Evolutionary conservation across 2,888 invertebrate genomes (phyloP), one percentile per base, ranked within the genome.

Genomic region (Byasa hedistus): DNA sequence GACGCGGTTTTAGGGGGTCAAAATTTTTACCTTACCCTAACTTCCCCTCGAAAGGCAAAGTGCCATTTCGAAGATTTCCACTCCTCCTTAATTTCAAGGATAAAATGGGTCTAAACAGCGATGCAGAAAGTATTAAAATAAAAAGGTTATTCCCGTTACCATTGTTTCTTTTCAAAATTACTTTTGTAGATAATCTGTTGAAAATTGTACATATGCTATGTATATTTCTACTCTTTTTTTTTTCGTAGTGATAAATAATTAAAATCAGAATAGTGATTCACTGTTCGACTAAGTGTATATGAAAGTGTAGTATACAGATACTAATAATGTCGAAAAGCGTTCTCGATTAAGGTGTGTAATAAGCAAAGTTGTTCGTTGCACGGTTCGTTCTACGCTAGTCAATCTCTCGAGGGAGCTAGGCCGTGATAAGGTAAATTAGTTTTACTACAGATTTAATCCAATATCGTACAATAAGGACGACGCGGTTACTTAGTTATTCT

Each of bases 391-490:
- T 21, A 44, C 54, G 56, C 36, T 52, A 39, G 61, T 27, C 57
- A 57, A 57, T 52, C 44, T 54, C 60, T 32, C 12, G 36, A 24
- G 52, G 21, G 61, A 56, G 22, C 58, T 24, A 36, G 39, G 15
- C 44, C 52, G 58, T 39, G 58, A 61, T 61, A 61, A 65, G 61
- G 52, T 57, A 61, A 65, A 65, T 61, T 65, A 61, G 54, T 66
- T 61, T 52, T 57, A 22, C 57, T 44, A 36, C 61, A 51, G 10
- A 52, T 23, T 22, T 57, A 61, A 65, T 65, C 39, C 61, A 57
- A 51, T 51, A 56, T 48, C 36, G 57, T 32, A 52, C 44, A 56
- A 55, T 44, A 24, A 55, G 44, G 61, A 54, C 55, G 52, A n/a
- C 23, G 54, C 54, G 23, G 15, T 39, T 23, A 59, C 44, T 44